phyloP scores from a whole-genome alignment of 2,888 invertebrate genomes.

The Mimachlamys varia region DNA sequence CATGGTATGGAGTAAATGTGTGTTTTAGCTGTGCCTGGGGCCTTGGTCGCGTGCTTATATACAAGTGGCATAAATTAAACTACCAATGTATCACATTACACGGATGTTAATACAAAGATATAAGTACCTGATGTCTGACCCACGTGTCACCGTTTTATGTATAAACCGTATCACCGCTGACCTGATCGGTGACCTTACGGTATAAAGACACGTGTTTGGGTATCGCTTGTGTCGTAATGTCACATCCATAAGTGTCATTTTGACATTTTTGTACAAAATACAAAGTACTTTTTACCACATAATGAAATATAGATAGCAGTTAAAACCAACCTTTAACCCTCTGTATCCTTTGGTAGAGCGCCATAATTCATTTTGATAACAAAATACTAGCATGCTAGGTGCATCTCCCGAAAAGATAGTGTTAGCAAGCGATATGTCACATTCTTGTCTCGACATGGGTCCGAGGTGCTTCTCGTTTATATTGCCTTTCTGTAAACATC shows the following conservation, averaged over 20 bases:
- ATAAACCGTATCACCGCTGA: not conserved
- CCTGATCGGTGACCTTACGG: not conserved
- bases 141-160: not conserved
- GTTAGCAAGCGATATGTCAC: not conserved
- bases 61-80: not conserved
- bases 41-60: not conserved
- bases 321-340: not conserved
- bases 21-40: not conserved
- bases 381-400: not conserved
- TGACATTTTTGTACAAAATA: not conserved
- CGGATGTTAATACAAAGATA: not conserved
- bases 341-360: not conserved
- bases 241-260: slow-evolving; percentile 17
- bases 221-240: not conserved
- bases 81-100: not conserved
- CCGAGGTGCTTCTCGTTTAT: no score
- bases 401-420: not conserved
- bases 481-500: no score
- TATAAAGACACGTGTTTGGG: slow-evolving; percentile 1
- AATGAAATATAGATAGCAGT: not conserved
- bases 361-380: not conserved
- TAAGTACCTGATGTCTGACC: not conserved
- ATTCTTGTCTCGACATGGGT: not conserved
- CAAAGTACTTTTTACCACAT: not conserved
- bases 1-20: no score